Base-by-base conservation (phyloP, 2,888 invertebrate genomes). In the Trichogramma evanescens region DNA sequence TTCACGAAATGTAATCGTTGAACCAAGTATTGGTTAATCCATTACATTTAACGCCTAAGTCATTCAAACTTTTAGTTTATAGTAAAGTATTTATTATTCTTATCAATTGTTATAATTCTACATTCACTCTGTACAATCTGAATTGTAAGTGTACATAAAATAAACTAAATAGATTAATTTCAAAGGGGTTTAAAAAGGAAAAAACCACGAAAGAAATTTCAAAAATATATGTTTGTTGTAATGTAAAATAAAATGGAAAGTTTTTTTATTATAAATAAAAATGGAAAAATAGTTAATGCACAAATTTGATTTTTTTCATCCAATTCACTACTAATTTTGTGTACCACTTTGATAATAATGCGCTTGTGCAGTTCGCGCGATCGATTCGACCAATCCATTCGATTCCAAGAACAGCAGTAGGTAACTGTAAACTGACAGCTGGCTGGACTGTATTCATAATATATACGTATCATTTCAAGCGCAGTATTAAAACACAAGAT, bases 181-280 rank as follows among this genome's bases (percentile, higher is more conserved):
- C 26, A 26, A 63, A 40, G 13, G 51, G 54, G 48, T 45, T 9
- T 59, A 41, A 58, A 63, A 60, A 63, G 26, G 26, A 26, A 26
- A 26, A 26, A 26, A 26, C 26, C 26, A 26, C 26, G 26, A 26
- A 26, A 26, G 26, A 26, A 26, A 26, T 26, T 26, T 26, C 26
- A 26, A 26, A 26, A 26, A 26, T 58, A 61, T 64, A 60, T 62
- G 56, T 62, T 62, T 64, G 54, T 62, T 64, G 53, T 62, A 64
- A 56, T 60, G 55, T 62, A 60, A 58, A 64, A 50, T 54, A 58
- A 58, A 60, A 45, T 9, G n/a, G 2, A 26, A 55, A 41, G 56
- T 49, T 59, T 64, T 64, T 63, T 64, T 61, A 54, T 63, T 26
- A 26, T 26, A 26, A 61, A 59, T 51, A 63, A 61, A 58, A 51